These are phyloP conservation scores for Diabrotica balteata DNA, from an alignment of 2,888 invertebrate species.

Conservation along the genomic window DNA sequence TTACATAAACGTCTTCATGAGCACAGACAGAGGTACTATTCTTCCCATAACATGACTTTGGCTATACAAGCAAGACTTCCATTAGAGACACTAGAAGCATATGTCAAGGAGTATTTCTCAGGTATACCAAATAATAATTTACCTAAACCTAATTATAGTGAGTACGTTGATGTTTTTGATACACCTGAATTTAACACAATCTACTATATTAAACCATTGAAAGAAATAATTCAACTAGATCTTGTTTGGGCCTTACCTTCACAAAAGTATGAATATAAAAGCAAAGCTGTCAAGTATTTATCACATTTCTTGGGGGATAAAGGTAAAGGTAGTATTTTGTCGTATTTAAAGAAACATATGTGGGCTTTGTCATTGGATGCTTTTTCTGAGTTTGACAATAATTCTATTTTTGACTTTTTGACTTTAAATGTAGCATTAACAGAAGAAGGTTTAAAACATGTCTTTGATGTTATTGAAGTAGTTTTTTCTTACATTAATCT, in stretches of 20 bases:
- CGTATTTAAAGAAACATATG: constrained; percentile 69
- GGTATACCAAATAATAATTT: constrained; percentile 73
- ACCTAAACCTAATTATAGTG: constrained; percentile 67
- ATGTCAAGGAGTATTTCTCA: constrained; percentile 71
- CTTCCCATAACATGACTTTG: constrained; percentile 87
- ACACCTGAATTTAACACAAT: constrained; percentile 71
- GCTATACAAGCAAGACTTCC: constrained; percentile 78
- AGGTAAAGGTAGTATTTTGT: constrained; percentile 83
- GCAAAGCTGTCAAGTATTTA: constrained; percentile 79
- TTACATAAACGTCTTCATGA: constrained; percentile 75
- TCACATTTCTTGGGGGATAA: constrained; percentile 86
- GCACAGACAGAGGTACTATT: constrained; percentile 80
- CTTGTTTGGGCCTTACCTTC: constrained; percentile 61
- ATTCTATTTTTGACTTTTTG: constrained; percentile 79
- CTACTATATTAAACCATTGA: constrained; percentile 78
- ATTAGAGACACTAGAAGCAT: constrained; percentile 69
- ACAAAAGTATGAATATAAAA: constrained; percentile 71
- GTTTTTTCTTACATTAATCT: constrained; percentile 83
- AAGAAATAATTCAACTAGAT: constrained; percentile 60
- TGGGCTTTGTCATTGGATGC: constrained; percentile 56
- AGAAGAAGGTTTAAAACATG: constrained; percentile 74
- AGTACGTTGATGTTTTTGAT: constrained; percentile 65
- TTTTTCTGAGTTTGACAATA: constrained; percentile 78
- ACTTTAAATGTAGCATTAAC: constrained; percentile 78
- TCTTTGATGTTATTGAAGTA: constrained; percentile 76